Base-by-base conservation (phyloP, 2,113 vertebrate species). In the Podiceps cristatus region DNA sequence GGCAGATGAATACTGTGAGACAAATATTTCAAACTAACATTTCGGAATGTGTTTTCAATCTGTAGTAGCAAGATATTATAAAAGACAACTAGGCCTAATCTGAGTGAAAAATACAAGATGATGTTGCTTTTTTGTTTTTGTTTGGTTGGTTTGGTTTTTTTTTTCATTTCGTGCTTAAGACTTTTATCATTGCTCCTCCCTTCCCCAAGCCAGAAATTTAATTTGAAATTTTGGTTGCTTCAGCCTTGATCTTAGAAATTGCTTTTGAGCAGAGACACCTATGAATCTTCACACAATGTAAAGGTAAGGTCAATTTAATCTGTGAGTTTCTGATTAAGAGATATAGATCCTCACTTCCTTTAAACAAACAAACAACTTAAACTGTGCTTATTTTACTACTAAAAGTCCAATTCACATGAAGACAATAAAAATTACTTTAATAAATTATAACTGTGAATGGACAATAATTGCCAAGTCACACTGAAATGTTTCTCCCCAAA, bases 71-170 rank as follows among this genome's bases (percentile, higher is more conserved):
- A 87, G 3, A 62, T 44, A 5, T 22, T 92, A 53, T 62, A 63
- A 66, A 73, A 59, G 33, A 25, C 19, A 84, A 3, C 1, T 52
- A 78, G 15, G 40, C 64, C 13, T 81, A 77, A 82, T 29, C 10
- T 47, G 14, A 68, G 9, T 47, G 40, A 76, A 93, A 86, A 86
- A 68, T 16, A 42, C 4, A 59, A 63, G 13, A 12, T 62, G 10
- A 9, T 56, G 4, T 33, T 52, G 9, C 2, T 9, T 16, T 35
- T 31, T 0, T 1, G 24, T 9, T 11, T 53, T 44, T 9, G 7
- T 10, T 47, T 1, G 42, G 7, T 13, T 9, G 20, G 13, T n/a
- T 33, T 14, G 52, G 74, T 86, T 16, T 13, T 47, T 1, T 33
- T 18, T 60, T 80, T 82, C 11, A 52, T 66, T 87, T 53, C 20